Evolutionary conservation across 2,888 invertebrate species (phyloP), one percentile per base, ranked within the genome.

Genomic region (Pyrrhia umbra): DNA sequence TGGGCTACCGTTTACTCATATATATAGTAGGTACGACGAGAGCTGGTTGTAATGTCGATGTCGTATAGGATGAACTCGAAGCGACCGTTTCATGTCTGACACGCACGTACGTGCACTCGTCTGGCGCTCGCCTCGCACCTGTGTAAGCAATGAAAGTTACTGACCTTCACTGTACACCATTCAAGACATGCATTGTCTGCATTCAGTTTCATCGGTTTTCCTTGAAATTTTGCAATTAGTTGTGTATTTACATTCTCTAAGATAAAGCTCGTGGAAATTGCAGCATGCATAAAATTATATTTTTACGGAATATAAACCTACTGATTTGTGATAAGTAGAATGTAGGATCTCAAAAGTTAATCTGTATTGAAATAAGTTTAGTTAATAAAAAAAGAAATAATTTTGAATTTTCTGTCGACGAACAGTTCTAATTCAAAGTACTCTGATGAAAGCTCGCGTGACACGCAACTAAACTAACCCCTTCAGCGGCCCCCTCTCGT

Each of bases 401-500:
- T n/a, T n/a, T n/a, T n/a, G n/a, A n/a, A n/a, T n/a, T n/a, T 78
- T 75, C 69, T 79, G 80, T 82, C 79, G 74, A 80, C 80, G 79
- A 84, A 84, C 82, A 80, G 83, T 89, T 89, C 90, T 89, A 89
- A 90, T 81, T 85, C 84, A 88, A 87, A 88, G 85, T 85, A 86
- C 86, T 86, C 86, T 87, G 88, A 89, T 87, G 85, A 86, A 89
- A 88, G 88, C 85, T 90, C 84, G 87, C 89, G 88, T 91, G 90
- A 87, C 90, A 88, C 83, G 84, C 83, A 84, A 83, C 80, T 82
- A 77, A n/a, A 75, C 83, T 85, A n/a, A n/a, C n/a, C 84, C 83
- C 82, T 78, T 70, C 82, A 76, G 80, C 81, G 85, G 82, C 34
- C 87, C 89, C 90, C 88, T 87, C 90, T 90, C 89, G 91, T 92